A percentile compares a stretch with the other conserved stretches of the same genome.
Evolutionary conservation across 2,113 vertebrate species (phyloP).

Genomic region (Verasper variegatus): DNA sequence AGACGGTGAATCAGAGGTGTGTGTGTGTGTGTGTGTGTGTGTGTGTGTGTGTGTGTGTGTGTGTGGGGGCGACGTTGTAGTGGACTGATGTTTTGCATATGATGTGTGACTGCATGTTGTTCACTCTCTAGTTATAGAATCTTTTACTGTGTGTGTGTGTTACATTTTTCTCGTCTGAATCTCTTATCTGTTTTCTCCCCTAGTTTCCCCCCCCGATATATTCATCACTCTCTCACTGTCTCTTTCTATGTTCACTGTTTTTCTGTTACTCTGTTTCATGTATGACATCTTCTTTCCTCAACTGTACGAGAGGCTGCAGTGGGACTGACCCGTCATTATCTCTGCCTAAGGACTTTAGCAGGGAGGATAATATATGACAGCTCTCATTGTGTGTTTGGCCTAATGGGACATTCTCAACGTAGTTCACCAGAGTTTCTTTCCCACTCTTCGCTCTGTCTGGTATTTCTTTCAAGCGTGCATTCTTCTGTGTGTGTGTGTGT

Average conservation of each 20-base stretch:
- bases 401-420: conserved; percentile 37
- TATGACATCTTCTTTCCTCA: not conserved
- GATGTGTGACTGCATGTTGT: conserved; percentile 50
- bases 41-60: not conserved
- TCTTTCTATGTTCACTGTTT: not conserved
- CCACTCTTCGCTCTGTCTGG: conserved; percentile 27
- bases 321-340: not conserved
- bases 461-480: conserved; percentile 25
- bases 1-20: not conserved
- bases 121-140: conserved; percentile 39
- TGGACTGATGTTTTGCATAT: not conserved
- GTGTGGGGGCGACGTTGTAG: not conserved
- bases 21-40: not conserved
- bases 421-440: conserved; percentile 31
- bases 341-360: conserved; percentile 29
- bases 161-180: no score
- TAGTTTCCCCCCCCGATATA: no score
- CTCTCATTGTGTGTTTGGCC: conserved; percentile 29
- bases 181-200: no score
- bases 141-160: conserved; percentile 26
- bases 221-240: not conserved
- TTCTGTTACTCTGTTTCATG: not conserved
- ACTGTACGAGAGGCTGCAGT: conserved; percentile 21
- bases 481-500: not conserved
- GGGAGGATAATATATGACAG: conserved; percentile 22